A percentile compares a stretch with the other conserved stretches of the same genome.
These are phyloP conservation scores for Congeria kusceri DNA, from an alignment of 2,888 invertebrate species.

Conservation along the genomic window DNA sequence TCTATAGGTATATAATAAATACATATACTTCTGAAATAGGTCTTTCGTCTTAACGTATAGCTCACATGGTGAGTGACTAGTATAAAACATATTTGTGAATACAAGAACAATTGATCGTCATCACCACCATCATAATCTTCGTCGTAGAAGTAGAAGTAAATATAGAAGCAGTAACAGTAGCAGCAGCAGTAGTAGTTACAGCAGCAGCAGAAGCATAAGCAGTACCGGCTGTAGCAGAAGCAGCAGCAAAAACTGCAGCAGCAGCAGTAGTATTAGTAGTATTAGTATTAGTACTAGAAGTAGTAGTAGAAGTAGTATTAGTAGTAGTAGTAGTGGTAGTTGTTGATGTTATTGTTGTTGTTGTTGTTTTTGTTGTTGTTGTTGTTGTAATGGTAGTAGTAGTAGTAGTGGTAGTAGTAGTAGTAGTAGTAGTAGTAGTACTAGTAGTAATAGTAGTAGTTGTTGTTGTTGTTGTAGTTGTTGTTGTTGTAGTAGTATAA, in stretches of 20 bases:
- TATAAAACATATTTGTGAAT: too few relatives aligned
- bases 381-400: slow-evolving; percentile 2
- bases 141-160: too few relatives aligned
- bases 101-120: too few relatives aligned
- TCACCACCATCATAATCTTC: too few relatives aligned
- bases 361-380: neutral
- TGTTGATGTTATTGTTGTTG: slow-evolving; percentile 12
- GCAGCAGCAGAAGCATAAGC: slow-evolving; percentile 17
- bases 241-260: neutral
- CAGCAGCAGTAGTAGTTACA: slow-evolving; percentile 8
- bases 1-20: too few relatives aligned
- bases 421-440: slow-evolving; percentile 11
- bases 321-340: slow-evolving; percentile 9
- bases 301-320: slow-evolving; percentile 16
- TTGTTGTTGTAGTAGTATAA: neutral
- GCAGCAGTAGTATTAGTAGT: slow-evolving; percentile 1
- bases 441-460: slow-evolving; percentile 11
- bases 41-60: too few relatives aligned
- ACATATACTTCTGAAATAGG: too few relatives aligned
- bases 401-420: slow-evolving; percentile 3
- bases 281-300: slow-evolving; percentile 4
- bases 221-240: slow-evolving; percentile 7
- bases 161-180: too few relatives aligned
- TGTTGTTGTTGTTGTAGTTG: neutral
- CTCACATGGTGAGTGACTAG: too few relatives aligned